Conservation (phyloP, 2,113 vertebrate species). For the Geococcyx californianus region DNA sequence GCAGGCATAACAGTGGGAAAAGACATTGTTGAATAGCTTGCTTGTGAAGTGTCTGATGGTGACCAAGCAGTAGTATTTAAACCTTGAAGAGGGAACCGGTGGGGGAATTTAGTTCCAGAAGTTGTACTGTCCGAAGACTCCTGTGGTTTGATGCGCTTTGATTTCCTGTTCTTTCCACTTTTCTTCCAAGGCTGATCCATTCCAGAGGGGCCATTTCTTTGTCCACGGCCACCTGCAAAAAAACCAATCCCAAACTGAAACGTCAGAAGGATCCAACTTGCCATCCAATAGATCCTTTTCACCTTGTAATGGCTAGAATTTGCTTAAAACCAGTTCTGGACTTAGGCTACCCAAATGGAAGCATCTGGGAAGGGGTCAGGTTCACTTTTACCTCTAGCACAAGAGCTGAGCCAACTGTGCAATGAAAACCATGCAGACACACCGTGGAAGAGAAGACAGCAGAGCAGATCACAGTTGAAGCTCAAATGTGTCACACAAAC, state of each 20-base stretch:
- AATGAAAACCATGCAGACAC: neutral
- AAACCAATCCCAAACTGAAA: neutral
- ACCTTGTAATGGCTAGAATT: neutral
- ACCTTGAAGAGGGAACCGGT: constrained; percentile 80
- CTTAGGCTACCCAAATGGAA: neutral
- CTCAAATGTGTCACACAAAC: neutral
- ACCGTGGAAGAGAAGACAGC: neutral
- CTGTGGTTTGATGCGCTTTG: constrained; percentile 81
- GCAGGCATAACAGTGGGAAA: constrained; percentile 83
- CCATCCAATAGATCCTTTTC: neutral
- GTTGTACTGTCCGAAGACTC: constrained; percentile 86
- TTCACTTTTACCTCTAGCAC: neutral
- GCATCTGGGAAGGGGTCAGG: neutral
- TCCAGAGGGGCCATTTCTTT: constrained; percentile 52
- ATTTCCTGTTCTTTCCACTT: constrained; percentile 82
- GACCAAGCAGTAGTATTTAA: constrained; percentile 90
- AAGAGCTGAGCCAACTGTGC: neutral
- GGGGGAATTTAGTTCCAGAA: constrained; percentile 78
- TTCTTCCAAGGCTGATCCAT: constrained; percentile 73
- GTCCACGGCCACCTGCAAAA: constrained; percentile 53
- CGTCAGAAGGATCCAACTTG: neutral
- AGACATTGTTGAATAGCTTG: constrained; percentile 80
- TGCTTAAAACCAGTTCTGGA: neutral
- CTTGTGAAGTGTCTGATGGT: constrained; percentile 83
- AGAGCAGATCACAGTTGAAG: neutral